Base-by-base conservation (phyloP, 2,113 vertebrate genomes). In the Alethe diademata region DNA sequence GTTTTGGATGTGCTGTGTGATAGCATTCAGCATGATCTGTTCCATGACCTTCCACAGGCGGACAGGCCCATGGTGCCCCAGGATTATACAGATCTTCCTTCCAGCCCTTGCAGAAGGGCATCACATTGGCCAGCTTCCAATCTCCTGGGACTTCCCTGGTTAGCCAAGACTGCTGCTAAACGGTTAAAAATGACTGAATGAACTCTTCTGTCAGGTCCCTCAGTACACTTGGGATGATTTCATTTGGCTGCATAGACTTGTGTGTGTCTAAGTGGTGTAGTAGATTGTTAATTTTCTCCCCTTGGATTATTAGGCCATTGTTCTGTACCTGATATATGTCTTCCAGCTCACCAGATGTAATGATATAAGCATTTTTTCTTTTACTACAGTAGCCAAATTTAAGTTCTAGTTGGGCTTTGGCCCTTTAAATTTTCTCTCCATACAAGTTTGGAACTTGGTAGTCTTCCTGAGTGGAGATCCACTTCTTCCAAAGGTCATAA, bases 1-100 rank as follows among this genome's bases (percentile, higher is more conserved):
- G 23, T 36, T 24, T 42, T 57, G 33, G 20, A 22, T 0, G 0
- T 64, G 14, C 35, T 2, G 0, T 23, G 9, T 50, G 48, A 19
- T 48, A 18, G 26, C 42, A 8, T 26, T 38, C 13, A n/a, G 9
- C 6, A 2, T 26, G 6, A 9, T 38, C 51, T 76, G 57, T 38
- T 54, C 51, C 28, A 17, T 38, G 33, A 60, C 64, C 16, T 81
- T 75, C 35, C 13, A 7, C 14, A 24, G 56, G 19, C 43, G 53
- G 62, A 36, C 22, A 70, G 18, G 9, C 28, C 31, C 17, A 0
- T 8, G 35, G 43, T 54, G 22, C 11, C 24, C 19, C 24, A 24
- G 35, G 25, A 9, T 11, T 14, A 7, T 5, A 19, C 1, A 40
- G 22, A 33, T 72, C 19, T 3, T 51, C 33, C 43, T 56, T 29